These are phyloP conservation scores for Rapana venosa DNA, from an alignment of 2,888 invertebrate species.

Conservation along the genomic window DNA sequence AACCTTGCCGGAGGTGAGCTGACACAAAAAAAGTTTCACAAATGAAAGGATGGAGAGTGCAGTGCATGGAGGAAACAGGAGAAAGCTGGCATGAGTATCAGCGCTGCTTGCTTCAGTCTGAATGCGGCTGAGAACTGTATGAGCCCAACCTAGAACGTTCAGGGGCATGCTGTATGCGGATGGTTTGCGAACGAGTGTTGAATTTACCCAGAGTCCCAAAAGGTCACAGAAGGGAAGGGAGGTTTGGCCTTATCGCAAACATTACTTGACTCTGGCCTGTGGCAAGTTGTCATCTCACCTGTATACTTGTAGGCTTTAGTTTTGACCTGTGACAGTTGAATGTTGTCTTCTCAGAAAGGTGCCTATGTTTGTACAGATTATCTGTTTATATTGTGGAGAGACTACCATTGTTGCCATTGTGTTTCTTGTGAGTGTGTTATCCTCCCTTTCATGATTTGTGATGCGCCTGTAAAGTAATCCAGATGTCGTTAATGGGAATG, in stretches of 20 bases:
- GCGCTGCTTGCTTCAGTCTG: neutral
- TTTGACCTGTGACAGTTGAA: slow-evolving; percentile 12
- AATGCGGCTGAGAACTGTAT: neutral
- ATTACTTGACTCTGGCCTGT: neutral
- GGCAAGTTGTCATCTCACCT: neutral
- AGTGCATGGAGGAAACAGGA: neutral
- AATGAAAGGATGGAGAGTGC: neutral
- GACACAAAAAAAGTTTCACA: neutral
- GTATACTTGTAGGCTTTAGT: neutral
- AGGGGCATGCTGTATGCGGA: neutral
- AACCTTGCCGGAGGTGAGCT: no score
- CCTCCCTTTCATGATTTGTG: neutral
- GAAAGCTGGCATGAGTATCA: no score
- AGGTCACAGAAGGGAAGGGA: neutral
- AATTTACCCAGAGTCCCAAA: neutral
- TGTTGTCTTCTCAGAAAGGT: slow-evolving; percentile 22
- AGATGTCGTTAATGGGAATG: neutral
- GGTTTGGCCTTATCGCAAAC: neutral
- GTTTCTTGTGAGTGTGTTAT: neutral
- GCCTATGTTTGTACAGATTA: slow-evolving; percentile 20
- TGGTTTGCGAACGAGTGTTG: neutral
- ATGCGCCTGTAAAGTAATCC: neutral
- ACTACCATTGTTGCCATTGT: slow-evolving; percentile 24
- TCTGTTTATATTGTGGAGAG: neutral
- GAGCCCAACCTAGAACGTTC: neutral